Evolutionary conservation across 1,140 invertebrate genomes (phyloP).

Genomic region (Solenopsis fugax): DNA sequence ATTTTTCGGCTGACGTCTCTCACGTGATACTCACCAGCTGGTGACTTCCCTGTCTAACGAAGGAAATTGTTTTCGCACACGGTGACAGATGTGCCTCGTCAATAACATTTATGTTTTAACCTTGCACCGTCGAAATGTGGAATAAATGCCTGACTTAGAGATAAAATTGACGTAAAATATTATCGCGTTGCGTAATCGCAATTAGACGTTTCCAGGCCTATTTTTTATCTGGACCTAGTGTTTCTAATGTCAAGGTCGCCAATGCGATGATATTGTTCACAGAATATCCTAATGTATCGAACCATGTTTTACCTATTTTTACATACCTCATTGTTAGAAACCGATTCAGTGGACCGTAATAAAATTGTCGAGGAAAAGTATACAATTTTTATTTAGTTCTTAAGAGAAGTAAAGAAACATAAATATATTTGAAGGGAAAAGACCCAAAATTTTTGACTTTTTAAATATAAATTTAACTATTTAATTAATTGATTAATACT

Average conservation of each 20-base stretch:
- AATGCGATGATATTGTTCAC: not conserved
- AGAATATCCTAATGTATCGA: not conserved
- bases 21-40: slow-evolving; percentile 12
- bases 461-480: not conserved
- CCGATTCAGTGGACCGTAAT: not conserved
- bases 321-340: not conserved
- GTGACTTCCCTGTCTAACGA: slow-evolving; percentile 12
- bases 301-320: not conserved
- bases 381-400: not conserved
- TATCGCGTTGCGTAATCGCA: slow-evolving; percentile 4
- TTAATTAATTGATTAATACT: not conserved
- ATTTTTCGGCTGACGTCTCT: slow-evolving; percentile 11
- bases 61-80: slow-evolving; percentile 42
- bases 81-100: slow-evolving; percentile 32
- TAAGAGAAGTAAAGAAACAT: not conserved
- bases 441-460: not conserved
- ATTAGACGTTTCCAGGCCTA: not conserved
- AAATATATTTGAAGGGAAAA: not conserved
- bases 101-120: slow-evolving; percentile 33
- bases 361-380: not conserved
- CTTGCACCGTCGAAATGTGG: slow-evolving; percentile 14
- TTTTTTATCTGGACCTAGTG: not conserved
- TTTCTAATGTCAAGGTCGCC: not conserved
- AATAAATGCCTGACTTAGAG: not conserved
- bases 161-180: slow-evolving; percentile 30